A percentile compares a stretch with the other conserved stretches of the same genome.
Evolutionary conservation across 2,797 vertebrate species (phyloP).

Genomic region (Eulemur albifrons): DNA sequence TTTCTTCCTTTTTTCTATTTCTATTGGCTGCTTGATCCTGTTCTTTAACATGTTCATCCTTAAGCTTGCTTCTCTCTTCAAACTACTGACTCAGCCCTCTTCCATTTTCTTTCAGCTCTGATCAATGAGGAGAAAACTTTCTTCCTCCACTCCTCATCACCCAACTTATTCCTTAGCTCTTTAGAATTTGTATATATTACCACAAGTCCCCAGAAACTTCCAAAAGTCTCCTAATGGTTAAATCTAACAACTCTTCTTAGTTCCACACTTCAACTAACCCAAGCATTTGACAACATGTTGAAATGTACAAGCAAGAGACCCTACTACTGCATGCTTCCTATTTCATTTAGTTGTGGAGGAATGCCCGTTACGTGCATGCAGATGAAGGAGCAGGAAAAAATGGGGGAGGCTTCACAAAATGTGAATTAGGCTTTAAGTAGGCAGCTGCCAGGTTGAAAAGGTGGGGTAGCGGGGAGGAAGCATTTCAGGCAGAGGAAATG

Average conservation of each 20-base stretch:
- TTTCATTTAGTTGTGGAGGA: not conserved
- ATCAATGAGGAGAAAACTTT: not conserved
- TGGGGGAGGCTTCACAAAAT: not conserved
- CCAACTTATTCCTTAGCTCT: not conserved
- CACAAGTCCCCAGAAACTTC: not conserved
- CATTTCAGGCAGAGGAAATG: not conserved
- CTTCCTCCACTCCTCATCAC: not conserved
- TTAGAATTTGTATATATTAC: not conserved
- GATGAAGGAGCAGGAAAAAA: not conserved
- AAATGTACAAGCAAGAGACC: not conserved
- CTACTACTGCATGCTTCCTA: not conserved
- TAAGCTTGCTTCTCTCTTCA: not conserved
- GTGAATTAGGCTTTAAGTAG: not conserved
- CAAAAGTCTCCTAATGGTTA: not conserved
- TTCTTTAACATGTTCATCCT: not conserved
- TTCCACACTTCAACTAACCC: not conserved
- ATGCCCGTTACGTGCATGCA: fast-evolving
- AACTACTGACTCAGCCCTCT: not conserved
- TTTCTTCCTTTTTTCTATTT: not conserved
- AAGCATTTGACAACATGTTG: not conserved
- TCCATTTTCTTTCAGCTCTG: not conserved
- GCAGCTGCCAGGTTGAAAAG: not conserved
- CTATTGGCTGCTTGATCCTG: not conserved
- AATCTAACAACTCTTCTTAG: not conserved
- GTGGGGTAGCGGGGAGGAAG: not conserved